Percentiles rank a stretch among this genome's conserved stretches.
phyloP scores from a whole-genome alignment of 2,888 invertebrate species.

The Rapana venosa region DNA sequence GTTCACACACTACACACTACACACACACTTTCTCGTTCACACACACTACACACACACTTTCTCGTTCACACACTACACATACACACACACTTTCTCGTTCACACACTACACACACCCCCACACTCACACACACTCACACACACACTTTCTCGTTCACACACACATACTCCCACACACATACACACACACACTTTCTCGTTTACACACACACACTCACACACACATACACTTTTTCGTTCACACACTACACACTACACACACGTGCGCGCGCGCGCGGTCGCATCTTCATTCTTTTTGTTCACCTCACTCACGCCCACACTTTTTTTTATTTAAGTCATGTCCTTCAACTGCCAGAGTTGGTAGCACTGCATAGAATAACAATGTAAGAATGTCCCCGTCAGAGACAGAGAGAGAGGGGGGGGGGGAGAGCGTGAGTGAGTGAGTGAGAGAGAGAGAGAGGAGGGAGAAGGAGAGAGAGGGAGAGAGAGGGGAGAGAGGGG shows the following conservation, averaged over 20 bases:
- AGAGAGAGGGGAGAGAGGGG: no score
- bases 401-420: neutral
- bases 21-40: neutral
- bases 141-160: no score
- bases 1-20: neutral
- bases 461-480: neutral
- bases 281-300: no score
- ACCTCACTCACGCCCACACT: no score
- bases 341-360: no score
- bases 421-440: neutral
- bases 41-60: neutral
- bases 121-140: neutral
- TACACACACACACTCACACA: neutral
- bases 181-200: neutral
- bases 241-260: no score
- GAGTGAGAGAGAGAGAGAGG: neutral
- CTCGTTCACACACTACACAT: neutral
- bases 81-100: no score
- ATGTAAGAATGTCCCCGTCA: neutral
- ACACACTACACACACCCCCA: no score
- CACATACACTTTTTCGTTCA: neutral
- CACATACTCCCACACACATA: neutral
- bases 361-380: no score
- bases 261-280: no score
- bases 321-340: no score